phyloP scores from a whole-genome alignment of 2,113 vertebrate species.

The Prietella phreatophila region DNA sequence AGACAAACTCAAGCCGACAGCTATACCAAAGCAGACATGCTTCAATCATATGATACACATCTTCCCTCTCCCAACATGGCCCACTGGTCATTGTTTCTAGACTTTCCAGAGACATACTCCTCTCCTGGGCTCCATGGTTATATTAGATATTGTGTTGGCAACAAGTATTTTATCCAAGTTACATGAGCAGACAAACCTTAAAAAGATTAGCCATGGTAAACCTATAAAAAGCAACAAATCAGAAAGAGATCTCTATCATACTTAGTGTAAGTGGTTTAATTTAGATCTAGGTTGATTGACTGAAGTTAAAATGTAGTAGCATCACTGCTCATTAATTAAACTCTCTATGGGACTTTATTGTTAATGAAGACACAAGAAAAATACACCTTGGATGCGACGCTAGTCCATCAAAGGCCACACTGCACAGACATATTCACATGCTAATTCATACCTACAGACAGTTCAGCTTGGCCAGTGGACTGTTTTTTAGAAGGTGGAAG shows the following conservation, averaged over 20 bases:
- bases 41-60: conserved; percentile 2
- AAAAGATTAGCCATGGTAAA: not conserved
- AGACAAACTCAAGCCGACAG: conserved; percentile 51
- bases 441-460: not conserved
- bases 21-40: conserved; percentile 27
- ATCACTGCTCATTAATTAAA: not conserved
- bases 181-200: not conserved
- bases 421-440: not conserved
- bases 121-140: not conserved
- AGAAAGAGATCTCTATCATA: not conserved
- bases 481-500: not conserved
- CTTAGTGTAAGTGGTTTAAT: not conserved
- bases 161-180: not conserved
- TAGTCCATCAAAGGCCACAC: not conserved
- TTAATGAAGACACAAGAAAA: not conserved
- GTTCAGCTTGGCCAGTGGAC: not conserved
- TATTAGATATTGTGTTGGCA: not conserved
- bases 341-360: not conserved
- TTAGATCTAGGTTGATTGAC: not conserved
- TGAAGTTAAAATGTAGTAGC: not conserved
- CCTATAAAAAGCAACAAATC: not conserved
- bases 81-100: conserved; percentile 25
- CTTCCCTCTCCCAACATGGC: conserved; percentile 23
- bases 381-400: not conserved
- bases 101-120: not conserved